Conservation (phyloP, 2,888 invertebrate genomes). For the Chydorus sphaericus region DNA sequence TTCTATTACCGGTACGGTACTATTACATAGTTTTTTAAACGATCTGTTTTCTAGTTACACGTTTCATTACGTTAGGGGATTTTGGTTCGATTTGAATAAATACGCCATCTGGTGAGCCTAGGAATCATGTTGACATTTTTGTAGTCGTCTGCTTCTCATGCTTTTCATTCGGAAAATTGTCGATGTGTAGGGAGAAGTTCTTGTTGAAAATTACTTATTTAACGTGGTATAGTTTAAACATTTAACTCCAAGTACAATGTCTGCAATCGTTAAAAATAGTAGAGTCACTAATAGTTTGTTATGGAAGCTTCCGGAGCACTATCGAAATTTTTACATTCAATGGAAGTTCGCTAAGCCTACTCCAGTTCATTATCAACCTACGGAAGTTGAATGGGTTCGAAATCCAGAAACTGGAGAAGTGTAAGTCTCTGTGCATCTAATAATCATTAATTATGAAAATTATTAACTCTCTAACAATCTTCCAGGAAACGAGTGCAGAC, state of each 20-base stretch:
- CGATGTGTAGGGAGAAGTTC: too few relatives aligned
- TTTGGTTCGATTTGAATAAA: too few relatives aligned
- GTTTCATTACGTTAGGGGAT: too few relatives aligned
- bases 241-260: not conserved
- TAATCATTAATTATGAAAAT: not conserved
- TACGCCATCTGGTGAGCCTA: too few relatives aligned
- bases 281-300: constrained; percentile 9
- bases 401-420: constrained; percentile 58
- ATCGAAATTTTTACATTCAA: constrained; percentile 72
- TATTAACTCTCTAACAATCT: not conserved
- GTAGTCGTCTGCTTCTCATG: too few relatives aligned
- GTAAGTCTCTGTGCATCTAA: constrained; percentile 28
- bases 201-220: too few relatives aligned
- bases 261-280: not conserved
- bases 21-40: too few relatives aligned
- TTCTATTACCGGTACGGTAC: too few relatives aligned
- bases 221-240: too few relatives aligned
- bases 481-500: constrained; percentile 53
- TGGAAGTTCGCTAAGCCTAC: constrained; percentile 51
- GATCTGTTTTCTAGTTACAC: too few relatives aligned
- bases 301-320: constrained; percentile 49
- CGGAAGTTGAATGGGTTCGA: constrained; percentile 54
- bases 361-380: constrained; percentile 53
- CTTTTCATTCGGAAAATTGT: too few relatives aligned
- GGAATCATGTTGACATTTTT: too few relatives aligned